Percentiles rank a stretch among this genome's conserved stretches.
phyloP scores from a whole-genome alignment of 2,797 vertebrate genomes.

The Kryptopterus vitreolus region DNA sequence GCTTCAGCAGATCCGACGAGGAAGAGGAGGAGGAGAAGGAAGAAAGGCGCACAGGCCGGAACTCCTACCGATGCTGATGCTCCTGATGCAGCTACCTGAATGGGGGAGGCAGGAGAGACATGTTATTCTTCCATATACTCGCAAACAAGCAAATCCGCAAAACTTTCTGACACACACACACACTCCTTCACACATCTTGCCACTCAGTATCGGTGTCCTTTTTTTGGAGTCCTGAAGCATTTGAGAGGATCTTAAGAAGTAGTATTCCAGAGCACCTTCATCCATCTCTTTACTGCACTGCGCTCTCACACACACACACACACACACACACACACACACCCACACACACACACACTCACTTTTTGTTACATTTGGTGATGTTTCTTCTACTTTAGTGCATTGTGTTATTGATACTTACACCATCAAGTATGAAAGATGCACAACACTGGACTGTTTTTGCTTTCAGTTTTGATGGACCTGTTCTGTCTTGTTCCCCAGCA shows the following conservation, averaged over 20 bases:
- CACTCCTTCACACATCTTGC: conserved; percentile 22
- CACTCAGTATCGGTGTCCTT: conserved; percentile 43
- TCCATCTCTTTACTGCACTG: conserved; percentile 37
- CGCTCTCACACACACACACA: conserved; percentile 11
- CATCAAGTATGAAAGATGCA: conserved; percentile 30
- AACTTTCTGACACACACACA: neutral
- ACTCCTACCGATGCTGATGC: conserved; percentile 68
- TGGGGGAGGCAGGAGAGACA: conserved; percentile 62
- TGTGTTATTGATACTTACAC: conserved; percentile 35
- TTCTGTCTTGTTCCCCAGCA: neutral
- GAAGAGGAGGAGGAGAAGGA: conserved; percentile 86
- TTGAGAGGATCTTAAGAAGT: conserved; percentile 17
- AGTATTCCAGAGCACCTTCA: conserved; percentile 37
- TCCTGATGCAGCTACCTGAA: conserved; percentile 75
- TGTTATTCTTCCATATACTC: conserved; percentile 7
- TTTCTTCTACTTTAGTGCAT: conserved; percentile 28
- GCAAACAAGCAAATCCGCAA: neutral
- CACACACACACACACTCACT: conserved; percentile 1
- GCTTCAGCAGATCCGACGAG: conserved; percentile 82
- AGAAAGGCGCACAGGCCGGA: conserved; percentile 63
- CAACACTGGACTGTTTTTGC: conserved; percentile 26
- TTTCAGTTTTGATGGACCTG: conserved; percentile 9
- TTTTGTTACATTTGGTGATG: conserved; percentile 41
- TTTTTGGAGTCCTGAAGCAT: conserved; percentile 30
- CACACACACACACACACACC: conserved; percentile 7